These are phyloP conservation scores for Bugulina stolonifera DNA, from an alignment of 2,888 invertebrate genomes.

Conservation along the genomic window DNA sequence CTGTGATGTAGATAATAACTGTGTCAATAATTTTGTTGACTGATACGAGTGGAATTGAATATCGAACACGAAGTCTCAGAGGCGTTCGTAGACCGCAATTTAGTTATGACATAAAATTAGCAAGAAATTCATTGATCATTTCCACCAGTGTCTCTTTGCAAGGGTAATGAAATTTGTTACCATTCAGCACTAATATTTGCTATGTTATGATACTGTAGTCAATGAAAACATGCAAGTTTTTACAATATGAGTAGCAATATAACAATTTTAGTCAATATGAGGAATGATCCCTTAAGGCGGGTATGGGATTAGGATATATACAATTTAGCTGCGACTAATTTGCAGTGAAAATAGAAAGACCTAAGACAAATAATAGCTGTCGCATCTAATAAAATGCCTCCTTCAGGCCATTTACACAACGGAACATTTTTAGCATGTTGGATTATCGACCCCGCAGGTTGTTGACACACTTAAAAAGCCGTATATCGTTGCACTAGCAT, in stretches of 20 bases:
- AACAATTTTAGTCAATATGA: background rate
- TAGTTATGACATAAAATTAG: background rate
- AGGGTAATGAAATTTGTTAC: too few species aligned
- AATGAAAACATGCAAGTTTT: too few species aligned
- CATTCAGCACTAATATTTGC: background rate
- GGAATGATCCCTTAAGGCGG: background rate
- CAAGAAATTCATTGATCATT: background rate
- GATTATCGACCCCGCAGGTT: background rate
- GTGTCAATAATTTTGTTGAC: slow-evolving; percentile 14
- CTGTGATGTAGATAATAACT: background rate
- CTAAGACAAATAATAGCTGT: slow-evolving; percentile 25
- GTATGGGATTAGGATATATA: slow-evolving; percentile 9
- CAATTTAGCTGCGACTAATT: slow-evolving; percentile 23
- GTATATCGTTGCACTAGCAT: too few species aligned
- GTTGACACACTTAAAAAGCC: background rate
- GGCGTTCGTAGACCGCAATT: background rate
- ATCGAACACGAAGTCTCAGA: background rate
- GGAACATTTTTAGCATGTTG: background rate
- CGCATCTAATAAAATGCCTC: slow-evolving; percentile 5
- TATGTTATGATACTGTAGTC: background rate
- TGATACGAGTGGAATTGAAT: background rate
- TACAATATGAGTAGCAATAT: background rate
- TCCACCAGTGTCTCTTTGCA: too few species aligned
- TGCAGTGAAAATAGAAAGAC: slow-evolving; percentile 21
- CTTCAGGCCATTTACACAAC: slow-evolving; percentile 1